These are phyloP conservation scores for Cryptoleucopteryx plumbea DNA, from an alignment of 2,113 vertebrate genomes.

Conservation along the genomic window DNA sequence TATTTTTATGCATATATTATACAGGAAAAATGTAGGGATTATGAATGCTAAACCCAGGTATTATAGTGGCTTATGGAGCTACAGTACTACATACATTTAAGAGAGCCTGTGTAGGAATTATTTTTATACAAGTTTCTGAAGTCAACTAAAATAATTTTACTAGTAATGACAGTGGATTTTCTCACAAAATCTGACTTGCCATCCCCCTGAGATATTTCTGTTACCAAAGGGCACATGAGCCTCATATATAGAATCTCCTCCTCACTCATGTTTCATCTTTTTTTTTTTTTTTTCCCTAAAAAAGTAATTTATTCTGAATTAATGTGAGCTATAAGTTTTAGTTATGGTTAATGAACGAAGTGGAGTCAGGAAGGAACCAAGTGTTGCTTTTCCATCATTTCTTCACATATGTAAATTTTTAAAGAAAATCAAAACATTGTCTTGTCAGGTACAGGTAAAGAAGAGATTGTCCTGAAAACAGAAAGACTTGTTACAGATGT, in stretches of 20 bases:
- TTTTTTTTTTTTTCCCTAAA: rapidly evolving
- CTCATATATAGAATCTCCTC: neutral
- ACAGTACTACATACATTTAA: neutral
- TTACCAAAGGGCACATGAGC: neutral
- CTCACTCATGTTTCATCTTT: neutral
- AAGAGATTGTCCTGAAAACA: neutral
- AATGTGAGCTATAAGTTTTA: neutral
- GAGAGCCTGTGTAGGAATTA: neutral
- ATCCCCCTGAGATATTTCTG: neutral
- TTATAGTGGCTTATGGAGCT: neutral
- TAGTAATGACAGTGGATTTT: neutral
- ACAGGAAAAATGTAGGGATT: neutral
- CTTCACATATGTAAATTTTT: neutral
- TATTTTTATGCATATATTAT: neutral
- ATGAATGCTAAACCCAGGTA: neutral
- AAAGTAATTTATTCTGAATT: neutral
- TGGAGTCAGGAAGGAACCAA: neutral
- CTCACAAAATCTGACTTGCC: neutral
- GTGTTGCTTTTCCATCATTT: neutral
- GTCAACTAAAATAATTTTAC: neutral
- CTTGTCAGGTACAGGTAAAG: neutral
- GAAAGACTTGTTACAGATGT: neutral
- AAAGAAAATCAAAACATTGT: neutral
- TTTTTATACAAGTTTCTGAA: neutral
- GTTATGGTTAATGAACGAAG: neutral